Conservation (phyloP, 2,113 vertebrate species). For the Nycticryphes semicollaris region DNA sequence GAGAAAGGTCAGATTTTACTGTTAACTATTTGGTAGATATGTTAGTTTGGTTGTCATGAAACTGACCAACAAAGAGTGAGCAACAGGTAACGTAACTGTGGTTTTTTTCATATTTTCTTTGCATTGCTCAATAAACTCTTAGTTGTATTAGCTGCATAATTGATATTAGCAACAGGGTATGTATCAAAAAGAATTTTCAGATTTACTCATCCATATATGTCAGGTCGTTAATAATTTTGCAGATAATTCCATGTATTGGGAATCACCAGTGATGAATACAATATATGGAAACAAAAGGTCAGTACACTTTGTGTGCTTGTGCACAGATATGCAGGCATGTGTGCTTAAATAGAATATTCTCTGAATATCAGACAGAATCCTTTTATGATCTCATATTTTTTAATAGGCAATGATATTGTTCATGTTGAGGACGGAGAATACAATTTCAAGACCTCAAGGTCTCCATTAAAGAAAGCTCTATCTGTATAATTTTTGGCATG, state of each 20-base stretch:
- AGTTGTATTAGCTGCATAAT: not conserved
- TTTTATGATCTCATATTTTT: not conserved
- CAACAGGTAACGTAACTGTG: not conserved
- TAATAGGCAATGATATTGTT: not conserved
- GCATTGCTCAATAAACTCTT: not conserved
- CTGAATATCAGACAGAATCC: not conserved
- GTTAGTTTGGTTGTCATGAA: not conserved
- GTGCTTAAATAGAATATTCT: rapidly evolving
- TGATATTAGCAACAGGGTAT: not conserved
- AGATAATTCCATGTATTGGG: not conserved
- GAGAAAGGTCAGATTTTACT: not conserved
- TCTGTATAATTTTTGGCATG: not conserved
- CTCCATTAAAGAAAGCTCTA: constrained; percentile 31
- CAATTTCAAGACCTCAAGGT: constrained; percentile 38
- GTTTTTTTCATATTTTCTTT: not conserved
- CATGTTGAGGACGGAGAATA: not conserved
- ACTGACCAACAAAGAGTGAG: not conserved
- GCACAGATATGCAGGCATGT: not conserved
- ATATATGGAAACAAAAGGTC: not conserved
- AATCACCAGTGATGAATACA: not conserved
- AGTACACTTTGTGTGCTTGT: not conserved
- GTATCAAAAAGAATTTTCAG: not conserved
- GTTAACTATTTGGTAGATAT: not conserved
- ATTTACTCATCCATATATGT: not conserved
- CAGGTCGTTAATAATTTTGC: not conserved